phyloP scores from a whole-genome alignment of 1,140 invertebrate species.

The Pentalonia nigronervosa region DNA sequence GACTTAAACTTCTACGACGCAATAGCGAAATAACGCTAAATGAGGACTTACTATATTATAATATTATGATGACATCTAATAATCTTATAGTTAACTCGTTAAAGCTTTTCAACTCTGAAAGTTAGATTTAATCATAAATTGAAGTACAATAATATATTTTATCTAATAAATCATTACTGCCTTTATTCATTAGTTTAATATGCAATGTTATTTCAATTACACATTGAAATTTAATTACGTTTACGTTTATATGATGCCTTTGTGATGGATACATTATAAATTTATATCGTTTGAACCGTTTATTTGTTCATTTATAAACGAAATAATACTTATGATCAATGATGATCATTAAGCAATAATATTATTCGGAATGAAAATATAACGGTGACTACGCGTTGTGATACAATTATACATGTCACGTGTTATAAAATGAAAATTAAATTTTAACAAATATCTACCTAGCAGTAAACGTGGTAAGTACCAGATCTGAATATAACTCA shows the following conservation, averaged over 20 bases:
- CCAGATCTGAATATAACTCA: background rate
- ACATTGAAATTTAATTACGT: background rate
- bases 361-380: background rate
- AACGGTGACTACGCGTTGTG: background rate
- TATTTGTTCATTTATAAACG: background rate
- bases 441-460: background rate
- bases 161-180: background rate
- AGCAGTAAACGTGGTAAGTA: background rate
- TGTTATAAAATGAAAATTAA: background rate
- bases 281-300: background rate
- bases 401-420: background rate
- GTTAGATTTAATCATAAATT: background rate
- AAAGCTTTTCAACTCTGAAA: background rate
- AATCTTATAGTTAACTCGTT: background rate
- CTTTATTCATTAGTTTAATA: background rate
- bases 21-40: too few relatives aligned
- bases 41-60: too few relatives aligned
- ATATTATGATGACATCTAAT: background rate
- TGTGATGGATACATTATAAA: background rate
- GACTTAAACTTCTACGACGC: too few relatives aligned
- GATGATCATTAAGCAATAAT: slow-evolving; percentile 1
- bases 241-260: background rate
- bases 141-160: background rate
- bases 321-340: background rate
- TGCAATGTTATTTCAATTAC: background rate